Base-by-base conservation (phyloP, 1,140 invertebrate species). In the Brachionus plicatilis region DNA sequence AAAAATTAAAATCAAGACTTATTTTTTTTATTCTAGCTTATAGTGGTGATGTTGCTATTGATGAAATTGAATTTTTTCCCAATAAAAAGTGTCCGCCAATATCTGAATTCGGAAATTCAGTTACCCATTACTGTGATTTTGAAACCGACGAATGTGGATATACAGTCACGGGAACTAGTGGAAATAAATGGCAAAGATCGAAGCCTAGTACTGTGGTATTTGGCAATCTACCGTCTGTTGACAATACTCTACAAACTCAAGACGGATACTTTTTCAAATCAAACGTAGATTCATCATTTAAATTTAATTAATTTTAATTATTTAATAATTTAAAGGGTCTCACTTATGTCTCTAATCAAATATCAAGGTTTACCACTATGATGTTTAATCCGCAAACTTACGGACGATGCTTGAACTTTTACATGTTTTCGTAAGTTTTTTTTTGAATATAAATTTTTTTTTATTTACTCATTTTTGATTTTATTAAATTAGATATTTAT, bases 211-310 rank as follows among this genome's bases (percentile, higher is more conserved):
- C n/a, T 76, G 6, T 76, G 24, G 24, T 76, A 50, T 27, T 53
- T 12, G 72, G 43, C 3, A 47, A 29, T 27, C 41, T 20, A 6
- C 87, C 87, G 9, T 60, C 50, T 3, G 84, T 47, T 72, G 88
- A 88, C 41, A 87, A 88, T 78, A 88, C 88, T 11, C 72, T 85
- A 27, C 86, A 86, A 82, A 87, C 85, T 86, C 85, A 24, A 45
- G 9, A 88, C 93, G 94, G 94, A 20, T 91, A 93, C 87, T 95
- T 94, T 27, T 50, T 76, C 2, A 76, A 76, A 29, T 76, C 72
- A 76, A 76, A 37, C 53, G 72, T 76, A 50, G 5, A 45, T 47
- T 20, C 1, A 43, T 17, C 1, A 33, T 5, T 37, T 37, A 20
- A 66, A 17, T 27, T 66, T 27, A 12, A 29, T 24, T 27, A 27